Evolutionary conservation across 1,140 invertebrate species (phyloP), one percentile per base, ranked within the genome.

Genomic region (Babylonia areolata): DNA sequence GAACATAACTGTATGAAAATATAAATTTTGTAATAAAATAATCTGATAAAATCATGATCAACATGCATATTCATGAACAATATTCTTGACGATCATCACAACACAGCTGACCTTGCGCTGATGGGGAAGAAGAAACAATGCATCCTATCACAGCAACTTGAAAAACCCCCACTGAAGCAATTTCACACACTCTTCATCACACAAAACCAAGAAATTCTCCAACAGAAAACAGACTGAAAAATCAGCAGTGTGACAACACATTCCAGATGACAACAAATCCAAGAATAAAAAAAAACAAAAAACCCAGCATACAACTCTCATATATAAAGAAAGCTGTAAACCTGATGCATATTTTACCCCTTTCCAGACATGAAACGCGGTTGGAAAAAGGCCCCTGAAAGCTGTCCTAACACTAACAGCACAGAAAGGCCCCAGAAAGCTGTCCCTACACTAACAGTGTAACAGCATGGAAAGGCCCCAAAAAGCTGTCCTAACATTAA

Each of bases 41-140:
- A 64, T 64, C 58, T 64, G 58, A 64, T n/a, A 64, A 64, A 64
- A 64, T 64, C 58, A 64, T 64, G 58, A 64, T 64, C 58, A 64
- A 64, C 58, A 64, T 64, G 58, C 58, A 64, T 64, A 23, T 64
- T 64, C 58, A 64, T 20, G 5, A 64, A 28, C 15, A 28, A n/a
- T 64, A 64, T 64, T 23, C 28, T 64, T 64, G 58, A 64, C 15
- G 58, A 64, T 23, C 58, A 64, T 64, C 58, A 64, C 58, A 64
- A 64, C 58, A 64, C 58, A 64, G 58, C 58, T 64, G 58, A 64
- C 20, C 28, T 64, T 64, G 58, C 58, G 58, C 58, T 64, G 58
- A 64, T 64, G 58, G 58, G 58, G 28, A 12, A 64, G 58, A 64
- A 64, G 2, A 64, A 64, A 11, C 58, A 64, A 64, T 23, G 28